Conservation (phyloP, 2,113 vertebrate genomes). For the Rana temporaria region DNA sequence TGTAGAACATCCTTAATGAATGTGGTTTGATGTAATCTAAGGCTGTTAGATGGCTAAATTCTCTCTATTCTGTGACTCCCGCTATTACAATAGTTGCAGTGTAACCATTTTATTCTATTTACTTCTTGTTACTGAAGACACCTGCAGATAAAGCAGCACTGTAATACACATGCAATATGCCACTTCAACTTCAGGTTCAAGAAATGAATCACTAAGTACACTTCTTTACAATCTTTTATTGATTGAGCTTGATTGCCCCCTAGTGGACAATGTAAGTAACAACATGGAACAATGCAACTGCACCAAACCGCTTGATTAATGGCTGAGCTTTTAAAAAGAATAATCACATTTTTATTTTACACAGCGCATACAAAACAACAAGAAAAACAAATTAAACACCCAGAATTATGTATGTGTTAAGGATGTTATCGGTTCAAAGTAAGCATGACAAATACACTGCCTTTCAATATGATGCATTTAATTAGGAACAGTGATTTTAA, state of each 20-base stretch:
- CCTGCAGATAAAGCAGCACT: constrained; percentile 52
- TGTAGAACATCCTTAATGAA: constrained; percentile 53
- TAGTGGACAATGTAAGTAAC: constrained; percentile 66
- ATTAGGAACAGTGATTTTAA: constrained; percentile 12
- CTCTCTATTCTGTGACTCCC: constrained; percentile 31
- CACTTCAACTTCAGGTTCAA: constrained; percentile 39
- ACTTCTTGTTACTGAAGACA: constrained; percentile 56
- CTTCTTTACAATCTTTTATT: constrained; percentile 56
- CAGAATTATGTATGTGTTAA: not conserved
- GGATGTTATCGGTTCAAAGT: constrained; percentile 2
- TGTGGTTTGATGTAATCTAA: constrained; percentile 50
- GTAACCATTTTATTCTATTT: constrained; percentile 57
- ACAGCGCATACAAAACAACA: not conserved
- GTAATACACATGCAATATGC: constrained; percentile 46
- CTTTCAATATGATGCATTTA: constrained; percentile 20
- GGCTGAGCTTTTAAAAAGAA: not conserved
- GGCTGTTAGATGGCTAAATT: constrained; percentile 47
- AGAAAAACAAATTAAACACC: not conserved
- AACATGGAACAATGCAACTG: constrained; percentile 30
- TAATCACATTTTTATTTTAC: not conserved
- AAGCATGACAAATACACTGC: constrained; percentile 1
- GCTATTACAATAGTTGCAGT: constrained; percentile 57
- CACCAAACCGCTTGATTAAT: not conserved
- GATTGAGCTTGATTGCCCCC: constrained; percentile 76
- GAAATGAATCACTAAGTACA: not conserved